Evolutionary conservation across 92 coral and sea anemone genomes (phyloP).

Genomic region (Phenganax subtilis): DNA sequence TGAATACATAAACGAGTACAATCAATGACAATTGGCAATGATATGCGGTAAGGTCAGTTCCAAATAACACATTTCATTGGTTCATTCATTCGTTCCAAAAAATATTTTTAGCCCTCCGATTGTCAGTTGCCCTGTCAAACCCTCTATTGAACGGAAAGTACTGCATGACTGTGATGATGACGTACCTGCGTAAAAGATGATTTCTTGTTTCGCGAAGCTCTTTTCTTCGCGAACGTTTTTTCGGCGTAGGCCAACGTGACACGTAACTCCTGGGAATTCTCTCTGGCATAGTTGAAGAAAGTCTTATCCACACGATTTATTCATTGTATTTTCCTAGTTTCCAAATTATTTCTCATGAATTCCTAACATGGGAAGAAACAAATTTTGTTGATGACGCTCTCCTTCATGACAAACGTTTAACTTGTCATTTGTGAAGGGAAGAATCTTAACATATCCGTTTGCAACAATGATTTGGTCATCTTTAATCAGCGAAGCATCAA

Average conservation of each 20-base stretch:
- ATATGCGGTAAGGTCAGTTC: too few relatives aligned
- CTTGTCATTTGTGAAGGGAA: too few relatives aligned
- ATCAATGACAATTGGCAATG: too few relatives aligned
- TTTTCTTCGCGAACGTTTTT: conserved; percentile 27
- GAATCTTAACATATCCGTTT: too few relatives aligned
- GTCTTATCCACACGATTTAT: neutral
- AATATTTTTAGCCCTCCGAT: too few relatives aligned
- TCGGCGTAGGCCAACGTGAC: conserved; percentile 38
- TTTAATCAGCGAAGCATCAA: neutral
- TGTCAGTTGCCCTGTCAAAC: too few relatives aligned
- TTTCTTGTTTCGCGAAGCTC: conserved; percentile 22
- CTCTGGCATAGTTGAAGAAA: conserved; percentile 16
- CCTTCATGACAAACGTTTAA: neutral
- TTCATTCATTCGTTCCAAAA: too few relatives aligned
- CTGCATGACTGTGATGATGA: neutral
- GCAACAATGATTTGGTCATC: neutral
- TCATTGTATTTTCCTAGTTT: neutral
- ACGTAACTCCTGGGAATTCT: conserved; percentile 7
- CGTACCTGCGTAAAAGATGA: conserved; percentile 26
- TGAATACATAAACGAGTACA: too few relatives aligned
- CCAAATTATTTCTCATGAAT: neutral
- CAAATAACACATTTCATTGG: too few relatives aligned
- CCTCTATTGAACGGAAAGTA: neutral
- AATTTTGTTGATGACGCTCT: neutral
- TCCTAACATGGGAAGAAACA: neutral